Conservation (phyloP, 2,797 vertebrate species). For the Carcharodon carcharias region DNA sequence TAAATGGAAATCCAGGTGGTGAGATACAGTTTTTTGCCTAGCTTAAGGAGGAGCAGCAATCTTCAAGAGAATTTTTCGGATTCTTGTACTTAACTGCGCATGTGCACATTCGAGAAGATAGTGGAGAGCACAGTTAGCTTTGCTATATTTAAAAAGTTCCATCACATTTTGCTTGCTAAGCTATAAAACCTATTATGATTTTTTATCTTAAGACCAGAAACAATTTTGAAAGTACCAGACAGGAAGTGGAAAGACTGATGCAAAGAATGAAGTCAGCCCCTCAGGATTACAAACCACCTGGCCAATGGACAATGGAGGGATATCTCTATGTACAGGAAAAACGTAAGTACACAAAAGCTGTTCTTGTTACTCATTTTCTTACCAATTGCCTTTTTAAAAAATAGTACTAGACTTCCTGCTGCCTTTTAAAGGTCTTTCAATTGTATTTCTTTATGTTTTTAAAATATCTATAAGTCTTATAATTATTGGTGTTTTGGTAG, state of each 20-base stretch:
- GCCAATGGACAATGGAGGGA: conserved; percentile 92
- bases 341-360: conserved; percentile 64
- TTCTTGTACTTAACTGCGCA: not conserved
- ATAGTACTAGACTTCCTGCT: not conserved
- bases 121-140: not conserved
- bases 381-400: not conserved
- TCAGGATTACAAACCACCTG: conserved; percentile 84
- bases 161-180: not conserved
- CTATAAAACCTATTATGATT: conserved; percentile 16
- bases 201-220: conserved; percentile 77
- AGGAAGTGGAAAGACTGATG: conserved; percentile 92
- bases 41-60: not conserved
- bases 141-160: not conserved
- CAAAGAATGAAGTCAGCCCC: conserved; percentile 88
- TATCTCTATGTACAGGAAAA: conserved; percentile 94
- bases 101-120: not conserved
- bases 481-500: not conserved
- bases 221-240: conserved; percentile 96
- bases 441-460: not conserved
- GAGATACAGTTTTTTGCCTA: not conserved
- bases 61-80: too few relatives aligned
- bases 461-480: not conserved
- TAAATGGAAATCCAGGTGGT: not conserved
- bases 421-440: not conserved
- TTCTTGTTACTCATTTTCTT: not conserved